Base-by-base conservation (phyloP, 2,888 invertebrate species). In the Eupithecia pulchellata region DNA sequence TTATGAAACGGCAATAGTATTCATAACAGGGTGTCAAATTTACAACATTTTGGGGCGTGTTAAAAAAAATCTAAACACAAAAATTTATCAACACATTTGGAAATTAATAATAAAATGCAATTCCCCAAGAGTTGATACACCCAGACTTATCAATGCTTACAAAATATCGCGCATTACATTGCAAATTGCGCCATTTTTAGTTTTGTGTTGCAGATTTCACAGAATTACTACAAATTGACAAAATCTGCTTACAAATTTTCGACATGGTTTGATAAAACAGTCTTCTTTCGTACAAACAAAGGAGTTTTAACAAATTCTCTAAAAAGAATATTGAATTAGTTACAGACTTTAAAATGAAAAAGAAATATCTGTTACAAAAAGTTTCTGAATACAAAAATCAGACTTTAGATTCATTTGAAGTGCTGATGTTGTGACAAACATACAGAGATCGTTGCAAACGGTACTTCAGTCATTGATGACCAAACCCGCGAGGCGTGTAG, bases 401-500 rank as follows among this genome's bases (percentile, higher is more conserved):
- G 73, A 75, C 76, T 79, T 78, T n/a, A 69, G 88, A 88, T 88
- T 88, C 89, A 89, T 89, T 86, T 74, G 82, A 82, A 81, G 81
- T 84, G 89, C 71, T 80, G 85, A 72, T 89, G 86, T 75, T 71
- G 80, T 85, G 89, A 89, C 89, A 89, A 88, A 85, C 86, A 66
- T 32, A 47, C 4, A 73, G 71, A 76, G 85, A 85, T 90, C 82
- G 78, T 75, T 82, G 80, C 77, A 81, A 82, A 81, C 80, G 77
- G 81, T 83, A 83, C 85, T 63, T 55, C n/a, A 34, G n/a, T 58
- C 58, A 25, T 71, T 30, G 64, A 64, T 60, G 79, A 78, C 73
- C 74, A 82, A 79, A 80, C 86, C 84, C 88, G 85, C 85, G 78
- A 76, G 77, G 73, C 83, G 84, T 76, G 84, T 79, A 88, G 88